A percentile compares a stretch with the other conserved stretches of the same genome.
Evolutionary conservation across 37 sponge, comb jelly and placozoan species (phyloP).

Genomic region (Ephydatia muelleri): DNA sequence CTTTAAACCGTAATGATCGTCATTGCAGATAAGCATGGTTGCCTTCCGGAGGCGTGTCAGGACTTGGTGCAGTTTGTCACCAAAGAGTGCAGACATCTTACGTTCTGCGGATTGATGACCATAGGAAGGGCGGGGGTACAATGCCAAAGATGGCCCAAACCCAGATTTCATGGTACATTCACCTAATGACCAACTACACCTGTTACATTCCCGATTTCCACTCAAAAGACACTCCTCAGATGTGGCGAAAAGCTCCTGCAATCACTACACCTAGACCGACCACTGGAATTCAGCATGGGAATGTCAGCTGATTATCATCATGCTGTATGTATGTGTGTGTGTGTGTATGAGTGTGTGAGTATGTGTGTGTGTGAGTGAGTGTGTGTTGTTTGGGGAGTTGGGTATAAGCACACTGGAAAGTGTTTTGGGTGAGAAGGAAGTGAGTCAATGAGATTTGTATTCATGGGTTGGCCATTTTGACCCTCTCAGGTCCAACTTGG

Average conservation of each 20-base stretch:
- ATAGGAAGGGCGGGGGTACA: constrained; percentile 27
- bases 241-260: constrained; percentile 17
- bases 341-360: too few species aligned
- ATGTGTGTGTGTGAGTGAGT: background rate
- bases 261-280: background rate
- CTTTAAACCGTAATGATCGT: background rate
- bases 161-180: constrained; percentile 59
- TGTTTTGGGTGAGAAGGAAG: background rate
- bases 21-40: constrained; percentile 57
- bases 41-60: constrained; percentile 19
- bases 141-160: constrained; percentile 13
- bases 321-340: constrained; percentile 53
- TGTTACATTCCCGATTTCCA: background rate
- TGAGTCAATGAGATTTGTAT: background rate
- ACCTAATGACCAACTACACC: background rate
- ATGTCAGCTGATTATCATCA: constrained; percentile 64
- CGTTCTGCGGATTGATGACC: constrained; percentile 72
- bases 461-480: background rate
- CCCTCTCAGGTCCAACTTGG: constrained; percentile 61
- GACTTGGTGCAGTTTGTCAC: constrained; percentile 46
- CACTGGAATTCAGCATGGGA: constrained; percentile 79
- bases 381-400: too few species aligned
- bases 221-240: constrained; percentile 26
- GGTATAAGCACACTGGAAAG: too few species aligned
- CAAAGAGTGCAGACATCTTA: constrained; percentile 49